phyloP scores from a whole-genome alignment of 2,113 vertebrate species.

The Bubo blakistoni region DNA sequence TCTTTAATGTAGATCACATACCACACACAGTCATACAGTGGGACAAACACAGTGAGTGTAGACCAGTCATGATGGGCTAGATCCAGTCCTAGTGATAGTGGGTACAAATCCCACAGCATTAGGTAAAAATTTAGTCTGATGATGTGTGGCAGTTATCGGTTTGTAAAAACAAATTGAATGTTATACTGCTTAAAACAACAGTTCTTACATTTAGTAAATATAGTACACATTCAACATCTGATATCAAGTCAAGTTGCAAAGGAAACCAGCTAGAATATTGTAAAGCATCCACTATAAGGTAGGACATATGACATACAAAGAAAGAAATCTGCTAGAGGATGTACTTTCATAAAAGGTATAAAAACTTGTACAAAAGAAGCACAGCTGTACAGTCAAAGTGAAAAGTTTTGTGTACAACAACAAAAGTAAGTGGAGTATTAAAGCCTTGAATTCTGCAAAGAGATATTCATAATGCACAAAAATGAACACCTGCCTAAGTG shows the following conservation, averaged over 20 bases:
- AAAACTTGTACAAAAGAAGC: background rate
- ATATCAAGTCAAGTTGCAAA: background rate
- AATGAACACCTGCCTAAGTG: background rate
- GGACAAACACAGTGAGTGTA: background rate
- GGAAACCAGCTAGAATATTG: background rate
- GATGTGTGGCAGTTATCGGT: accelerated
- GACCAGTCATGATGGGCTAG: background rate
- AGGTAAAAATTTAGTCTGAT: background rate
- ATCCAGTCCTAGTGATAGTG: background rate
- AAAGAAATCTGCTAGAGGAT: background rate
- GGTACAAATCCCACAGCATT: background rate
- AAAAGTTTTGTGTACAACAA: background rate
- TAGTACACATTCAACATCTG: background rate
- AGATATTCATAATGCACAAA: background rate
- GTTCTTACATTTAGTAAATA: background rate
- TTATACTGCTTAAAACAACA: background rate
- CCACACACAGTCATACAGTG: background rate
- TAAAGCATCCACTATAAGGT: background rate
- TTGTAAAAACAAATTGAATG: background rate
- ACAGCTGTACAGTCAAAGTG: background rate
- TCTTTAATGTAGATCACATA: background rate
- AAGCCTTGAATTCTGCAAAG: background rate
- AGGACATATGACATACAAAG: background rate
- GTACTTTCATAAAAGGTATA: background rate
- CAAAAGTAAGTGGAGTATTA: background rate